Conservation (phyloP, 2,113 vertebrate species). For the Ceyx melanurus region DNA sequence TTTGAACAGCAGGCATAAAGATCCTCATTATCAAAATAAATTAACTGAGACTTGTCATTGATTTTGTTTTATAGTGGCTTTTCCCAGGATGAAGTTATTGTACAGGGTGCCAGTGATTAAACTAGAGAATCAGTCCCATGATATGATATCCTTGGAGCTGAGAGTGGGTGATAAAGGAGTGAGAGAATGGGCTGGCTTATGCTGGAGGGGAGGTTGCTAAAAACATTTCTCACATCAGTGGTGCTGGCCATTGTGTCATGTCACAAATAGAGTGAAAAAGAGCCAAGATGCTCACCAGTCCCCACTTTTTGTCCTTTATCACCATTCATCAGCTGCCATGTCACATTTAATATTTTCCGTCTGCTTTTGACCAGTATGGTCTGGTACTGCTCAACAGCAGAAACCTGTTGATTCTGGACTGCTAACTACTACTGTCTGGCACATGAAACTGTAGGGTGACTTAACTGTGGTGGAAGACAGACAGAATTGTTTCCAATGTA, state of each 20-base stretch:
- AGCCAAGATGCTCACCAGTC: not conserved
- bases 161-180: not conserved
- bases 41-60: not conserved
- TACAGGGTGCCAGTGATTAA: not conserved
- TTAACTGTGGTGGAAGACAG: constrained; percentile 76
- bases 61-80: not conserved
- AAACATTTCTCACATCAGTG: not conserved
- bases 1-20: not conserved
- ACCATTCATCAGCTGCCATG: constrained; percentile 2
- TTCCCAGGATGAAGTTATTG: not conserved
- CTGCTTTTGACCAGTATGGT: not conserved
- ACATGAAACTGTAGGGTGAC: constrained; percentile 60
- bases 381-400: constrained; percentile 57
- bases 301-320: constrained; percentile 15
- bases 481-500: constrained; percentile 79
- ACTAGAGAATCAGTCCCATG: not conserved
- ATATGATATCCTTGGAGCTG: not conserved
- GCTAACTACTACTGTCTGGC: constrained; percentile 65
- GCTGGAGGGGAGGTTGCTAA: not conserved
- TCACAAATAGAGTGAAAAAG: not conserved
- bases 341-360: constrained; percentile 48
- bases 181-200: not conserved
- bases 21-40: not conserved
- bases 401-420: constrained; percentile 78
- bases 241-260: not conserved